Percentiles rank a stretch among this genome's conserved stretches.
Conservation (phyloP, 1,140 invertebrate genomes). For the Halotydeus destructor region DNA sequence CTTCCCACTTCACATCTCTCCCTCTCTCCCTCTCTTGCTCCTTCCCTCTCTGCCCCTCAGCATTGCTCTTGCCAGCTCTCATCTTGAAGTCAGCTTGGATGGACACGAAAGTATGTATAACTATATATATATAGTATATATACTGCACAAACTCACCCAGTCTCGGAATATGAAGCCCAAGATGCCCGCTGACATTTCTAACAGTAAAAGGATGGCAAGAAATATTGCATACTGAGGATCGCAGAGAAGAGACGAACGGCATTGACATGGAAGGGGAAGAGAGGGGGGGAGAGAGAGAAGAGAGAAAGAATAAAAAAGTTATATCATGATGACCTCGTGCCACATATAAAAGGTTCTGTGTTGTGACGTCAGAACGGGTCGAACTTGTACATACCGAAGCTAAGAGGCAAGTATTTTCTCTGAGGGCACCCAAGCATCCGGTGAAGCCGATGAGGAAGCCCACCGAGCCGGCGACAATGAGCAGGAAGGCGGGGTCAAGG, state of each 20-base stretch:
- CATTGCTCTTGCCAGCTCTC: too few species aligned
- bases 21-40: too few species aligned
- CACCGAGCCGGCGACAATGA: slow-evolving; percentile 67
- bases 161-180: slow-evolving; percentile 90
- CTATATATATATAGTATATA: too few species aligned
- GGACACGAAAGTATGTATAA: too few species aligned
- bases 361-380: not conserved
- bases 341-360: not conserved
- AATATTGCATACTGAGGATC: slow-evolving; percentile 80
- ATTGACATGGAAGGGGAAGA: too few species aligned
- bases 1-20: too few species aligned
- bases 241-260: too few species aligned
- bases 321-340: not conserved
- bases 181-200: slow-evolving; percentile 74
- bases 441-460: slow-evolving; percentile 89
- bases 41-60: too few species aligned
- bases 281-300: too few species aligned
- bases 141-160: slow-evolving; percentile 44
- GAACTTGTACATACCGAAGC: slow-evolving; percentile 44
- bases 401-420: slow-evolving; percentile 46
- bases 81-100: too few species aligned
- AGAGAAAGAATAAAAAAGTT: slow-evolving; percentile 8
- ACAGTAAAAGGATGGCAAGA: slow-evolving; percentile 60
- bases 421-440: slow-evolving; percentile 83
- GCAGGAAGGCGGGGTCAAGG: slow-evolving; percentile 80